phyloP scores from a whole-genome alignment of 2,888 invertebrate genomes.

The Troides oblongomaculatus region DNA sequence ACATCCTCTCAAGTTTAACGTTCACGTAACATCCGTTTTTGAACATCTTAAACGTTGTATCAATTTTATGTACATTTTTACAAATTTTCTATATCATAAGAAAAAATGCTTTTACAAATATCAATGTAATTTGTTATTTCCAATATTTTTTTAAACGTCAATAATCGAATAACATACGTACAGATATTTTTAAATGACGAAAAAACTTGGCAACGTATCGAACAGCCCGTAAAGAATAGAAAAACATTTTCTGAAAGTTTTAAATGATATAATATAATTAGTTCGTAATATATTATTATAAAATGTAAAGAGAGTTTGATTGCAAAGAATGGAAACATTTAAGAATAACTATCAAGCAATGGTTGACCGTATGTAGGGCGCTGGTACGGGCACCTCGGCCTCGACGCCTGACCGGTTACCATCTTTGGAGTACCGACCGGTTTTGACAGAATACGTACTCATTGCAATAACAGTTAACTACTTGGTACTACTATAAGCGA shows the following conservation, averaged over 20 bases:
- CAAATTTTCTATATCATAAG: not conserved
- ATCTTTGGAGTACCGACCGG: slow-evolving; percentile 73
- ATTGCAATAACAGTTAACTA: slow-evolving; percentile 57
- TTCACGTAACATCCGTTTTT: not conserved
- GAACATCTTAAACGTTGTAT: not conserved
- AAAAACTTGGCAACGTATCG: slow-evolving; percentile 31
- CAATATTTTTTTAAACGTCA: too few species aligned
- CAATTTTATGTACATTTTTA: not conserved
- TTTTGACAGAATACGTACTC: slow-evolving; percentile 55
- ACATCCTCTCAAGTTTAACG: too few species aligned
- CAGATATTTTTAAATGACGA: slow-evolving; percentile 19
- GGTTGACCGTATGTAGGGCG: slow-evolving; percentile 61
- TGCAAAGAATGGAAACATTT: slow-evolving; percentile 15
- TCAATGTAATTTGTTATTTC: too few species aligned
- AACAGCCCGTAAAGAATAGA: slow-evolving; percentile 19
- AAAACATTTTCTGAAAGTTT: slow-evolving; percentile 31
- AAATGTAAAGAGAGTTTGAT: slow-evolving; percentile 3
- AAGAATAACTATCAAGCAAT: slow-evolving; percentile 33
- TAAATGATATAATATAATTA: not conserved
- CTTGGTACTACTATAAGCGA: slow-evolving; percentile 42
- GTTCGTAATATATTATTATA: not conserved
- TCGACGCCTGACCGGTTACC: slow-evolving; percentile 70
- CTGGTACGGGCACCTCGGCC: slow-evolving; percentile 58
- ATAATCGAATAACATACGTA: not conserved
- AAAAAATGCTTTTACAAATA: too few species aligned